phyloP scores from a whole-genome alignment of 2,113 vertebrate genomes.

The Cathartes aura region DNA sequence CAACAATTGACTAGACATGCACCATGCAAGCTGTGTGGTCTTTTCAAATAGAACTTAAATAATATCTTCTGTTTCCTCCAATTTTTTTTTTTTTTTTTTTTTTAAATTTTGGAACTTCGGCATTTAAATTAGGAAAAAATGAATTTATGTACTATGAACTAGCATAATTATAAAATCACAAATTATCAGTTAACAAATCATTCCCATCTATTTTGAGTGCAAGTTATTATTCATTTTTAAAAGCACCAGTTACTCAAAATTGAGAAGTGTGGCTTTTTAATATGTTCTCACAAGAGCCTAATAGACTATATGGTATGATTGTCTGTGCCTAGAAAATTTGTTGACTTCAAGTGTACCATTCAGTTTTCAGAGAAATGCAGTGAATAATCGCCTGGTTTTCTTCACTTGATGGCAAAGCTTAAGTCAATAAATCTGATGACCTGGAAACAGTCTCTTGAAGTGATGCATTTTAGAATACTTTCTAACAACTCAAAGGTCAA shows the following conservation, averaged over 20 bases:
- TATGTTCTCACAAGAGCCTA: not conserved
- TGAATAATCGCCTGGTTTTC: slow-evolving; percentile 1
- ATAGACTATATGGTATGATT: not conserved
- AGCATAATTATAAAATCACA: not conserved
- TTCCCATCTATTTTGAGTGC: not conserved
- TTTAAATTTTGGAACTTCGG: not conserved
- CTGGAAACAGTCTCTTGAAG: not conserved
- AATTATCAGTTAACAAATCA: not conserved
- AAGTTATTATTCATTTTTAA: not conserved
- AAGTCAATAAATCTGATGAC: slow-evolving; percentile 14
- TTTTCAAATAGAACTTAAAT: not conserved
- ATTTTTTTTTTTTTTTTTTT: not conserved
- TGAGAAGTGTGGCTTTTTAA: not conserved
- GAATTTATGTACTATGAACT: not conserved
- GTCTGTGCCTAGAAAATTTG: not conserved
- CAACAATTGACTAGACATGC: not conserved
- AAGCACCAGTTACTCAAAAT: not conserved
- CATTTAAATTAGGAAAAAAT: not conserved
- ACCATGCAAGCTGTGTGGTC: not conserved
- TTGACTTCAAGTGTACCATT: not conserved
- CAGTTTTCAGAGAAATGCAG: not conserved
- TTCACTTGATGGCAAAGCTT: not conserved
- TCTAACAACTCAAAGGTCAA: not conserved
- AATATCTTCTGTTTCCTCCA: not conserved
- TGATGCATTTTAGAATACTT: not conserved